These are phyloP conservation scores for Baronia brevicornis DNA, from an alignment of 2,888 invertebrate genomes.

Conservation along the genomic window DNA sequence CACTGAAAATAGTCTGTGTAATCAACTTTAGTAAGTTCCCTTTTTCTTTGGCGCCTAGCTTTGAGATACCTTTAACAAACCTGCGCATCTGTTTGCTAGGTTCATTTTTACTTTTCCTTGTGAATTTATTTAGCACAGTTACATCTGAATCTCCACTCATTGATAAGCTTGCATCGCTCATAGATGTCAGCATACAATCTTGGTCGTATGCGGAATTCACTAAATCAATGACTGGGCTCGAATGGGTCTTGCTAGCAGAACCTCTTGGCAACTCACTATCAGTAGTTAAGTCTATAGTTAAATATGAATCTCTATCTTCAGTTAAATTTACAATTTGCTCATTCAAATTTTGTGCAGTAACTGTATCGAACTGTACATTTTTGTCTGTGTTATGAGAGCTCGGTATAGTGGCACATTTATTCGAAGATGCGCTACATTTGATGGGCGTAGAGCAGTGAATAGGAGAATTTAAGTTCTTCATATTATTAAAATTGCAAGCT, in stretches of 20 bases:
- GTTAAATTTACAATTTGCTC: slow-evolving; percentile 34
- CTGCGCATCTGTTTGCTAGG: slow-evolving; percentile 30
- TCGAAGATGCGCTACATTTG: slow-evolving; percentile 12
- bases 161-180: slow-evolving; percentile 31
- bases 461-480: slow-evolving; percentile 23
- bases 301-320: slow-evolving; percentile 39
- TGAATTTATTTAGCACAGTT: slow-evolving; percentile 35
- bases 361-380: slow-evolving; percentile 19
- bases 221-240: slow-evolving; percentile 39
- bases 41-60: slow-evolving; percentile 42
- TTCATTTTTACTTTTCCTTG: slow-evolving; percentile 18
- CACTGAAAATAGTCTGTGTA: slow-evolving; percentile 49
- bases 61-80: slow-evolving; percentile 44
- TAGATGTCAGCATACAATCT: slow-evolving; percentile 38
- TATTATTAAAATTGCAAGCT: slow-evolving; percentile 11
- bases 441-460: slow-evolving; percentile 47
- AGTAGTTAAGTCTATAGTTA: slow-evolving; percentile 56
- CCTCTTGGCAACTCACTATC: slow-evolving; percentile 19
- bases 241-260: slow-evolving; percentile 7
- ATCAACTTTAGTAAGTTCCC: slow-evolving; percentile 45
- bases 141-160: slow-evolving; percentile 58
- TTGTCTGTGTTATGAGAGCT: neutral
- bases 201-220: slow-evolving; percentile 29
- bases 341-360: slow-evolving; percentile 21
- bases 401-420: slow-evolving; percentile 1